A percentile compares a stretch with the other conserved stretches of the same genome.
These are phyloP conservation scores for Pangasius macronema DNA, from an alignment of 2,797 vertebrate genomes.

Conservation along the genomic window DNA sequence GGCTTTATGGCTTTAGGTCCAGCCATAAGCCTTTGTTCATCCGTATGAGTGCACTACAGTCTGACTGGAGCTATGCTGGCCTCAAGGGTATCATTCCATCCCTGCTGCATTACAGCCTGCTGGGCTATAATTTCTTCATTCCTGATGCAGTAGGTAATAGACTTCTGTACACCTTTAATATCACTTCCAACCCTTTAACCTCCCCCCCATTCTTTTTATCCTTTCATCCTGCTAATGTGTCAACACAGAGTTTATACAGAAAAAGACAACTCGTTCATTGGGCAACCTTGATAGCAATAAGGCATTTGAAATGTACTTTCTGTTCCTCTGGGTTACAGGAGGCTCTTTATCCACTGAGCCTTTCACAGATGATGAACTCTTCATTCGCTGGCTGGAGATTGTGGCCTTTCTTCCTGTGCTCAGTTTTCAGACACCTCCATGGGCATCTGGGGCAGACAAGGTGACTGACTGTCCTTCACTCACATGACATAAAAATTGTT, in stretches of 20 bases:
- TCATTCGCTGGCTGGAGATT: conserved; percentile 88
- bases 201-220: neutral
- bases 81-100: conserved; percentile 88
- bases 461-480: conserved; percentile 63
- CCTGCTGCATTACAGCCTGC: conserved; percentile 86
- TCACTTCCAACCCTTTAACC: neutral
- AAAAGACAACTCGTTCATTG: neutral
- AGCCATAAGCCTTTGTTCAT: conserved; percentile 83
- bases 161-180: conserved; percentile 9
- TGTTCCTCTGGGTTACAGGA: conserved; percentile 67
- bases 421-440: conserved; percentile 85
- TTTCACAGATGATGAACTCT: conserved; percentile 81
- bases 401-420: conserved; percentile 86
- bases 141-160: conserved; percentile 89
- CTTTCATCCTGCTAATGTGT: neutral
- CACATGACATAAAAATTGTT: neutral
- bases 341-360: conserved; percentile 76
- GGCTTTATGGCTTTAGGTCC: conserved; percentile 70
- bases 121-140: conserved; percentile 94
- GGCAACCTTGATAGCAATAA: neutral
- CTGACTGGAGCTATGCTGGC: conserved; percentile 84
- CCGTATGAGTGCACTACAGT: conserved; percentile 79
- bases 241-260: neutral
- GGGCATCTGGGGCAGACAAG: conserved; percentile 81
- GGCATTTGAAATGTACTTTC: neutral